Base-by-base conservation (phyloP, 2,888 invertebrate species). In the Hyppa rectilinea region DNA sequence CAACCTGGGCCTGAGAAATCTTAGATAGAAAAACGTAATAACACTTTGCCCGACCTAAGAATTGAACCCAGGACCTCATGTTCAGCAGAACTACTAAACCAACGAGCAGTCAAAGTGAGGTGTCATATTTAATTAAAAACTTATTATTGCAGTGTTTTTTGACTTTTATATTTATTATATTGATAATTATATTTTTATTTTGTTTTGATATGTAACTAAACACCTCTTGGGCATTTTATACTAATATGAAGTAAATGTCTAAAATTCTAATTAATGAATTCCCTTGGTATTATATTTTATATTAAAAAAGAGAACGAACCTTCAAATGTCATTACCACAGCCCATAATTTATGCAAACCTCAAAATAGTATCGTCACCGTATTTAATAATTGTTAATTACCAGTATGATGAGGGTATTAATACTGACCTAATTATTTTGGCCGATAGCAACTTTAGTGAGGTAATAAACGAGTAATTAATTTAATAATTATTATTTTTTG, bases 311-410 rank as follows among this genome's bases (percentile, higher is more conserved):
- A 52, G 53, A 67, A 29, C 14, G 20, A 20, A 29, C 26, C 7
- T 29, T 71, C 31, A 40, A 49, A 49, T 69, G 29, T 69, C 71
- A 4, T 34, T 38, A 59, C 63, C 23, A 59, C 47, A 53, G 9
- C 7, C 53, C 12, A 53, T 75, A 59, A 81, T 67, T 75, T 59
- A 80, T 43, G 2, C 10, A 61, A 75, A 68, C 55, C 58, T n/a
- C 56, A 17, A 49, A 81, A 78, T 73, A 58, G 77, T 61, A 69
- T 53, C 50, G 67, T 69, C 77, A 78, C 60, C 67, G 31, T 72
- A 66, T 72, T 78, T 75, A 74, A 70, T 72, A 49, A 76, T 78
- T 68, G 59, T 64, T 82, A 81, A 78, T 81, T 71, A 71, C 50
- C 55, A 47, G 58, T 63, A 31, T 58, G 56, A 73, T 78, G 61